Conservation (phyloP, 1,140 invertebrate species). For the Drosophila biarmipes region DNA sequence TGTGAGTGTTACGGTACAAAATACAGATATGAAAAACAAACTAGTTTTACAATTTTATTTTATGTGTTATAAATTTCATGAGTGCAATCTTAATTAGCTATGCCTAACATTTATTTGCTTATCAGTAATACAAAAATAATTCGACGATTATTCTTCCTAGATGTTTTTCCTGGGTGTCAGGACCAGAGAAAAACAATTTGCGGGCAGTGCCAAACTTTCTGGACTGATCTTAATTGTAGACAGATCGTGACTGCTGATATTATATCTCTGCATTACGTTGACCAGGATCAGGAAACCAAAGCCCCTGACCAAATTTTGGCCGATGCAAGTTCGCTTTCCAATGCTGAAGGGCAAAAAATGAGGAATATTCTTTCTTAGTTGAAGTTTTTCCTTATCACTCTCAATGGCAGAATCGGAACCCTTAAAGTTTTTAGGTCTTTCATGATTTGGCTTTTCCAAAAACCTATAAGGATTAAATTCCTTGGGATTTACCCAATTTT, state of each 20-base stretch:
- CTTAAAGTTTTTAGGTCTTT: not conserved
- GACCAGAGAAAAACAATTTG: constrained; percentile 86
- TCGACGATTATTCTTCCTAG: no score
- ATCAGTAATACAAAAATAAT: no score
- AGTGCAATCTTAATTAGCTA: not conserved
- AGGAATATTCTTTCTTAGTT: constrained; percentile 86
- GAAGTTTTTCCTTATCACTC: constrained; percentile 12
- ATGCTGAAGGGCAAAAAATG: constrained; percentile 95
- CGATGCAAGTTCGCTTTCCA: constrained; percentile 94
- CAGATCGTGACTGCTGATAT: constrained; percentile 86
- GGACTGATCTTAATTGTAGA: constrained; percentile 86
- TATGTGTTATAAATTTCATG: not conserved
- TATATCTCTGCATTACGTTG: constrained; percentile 90
- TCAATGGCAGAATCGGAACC: constrained; percentile 46
- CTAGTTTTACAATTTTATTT: constrained; percentile 15
- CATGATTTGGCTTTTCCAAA: constrained; percentile 27
- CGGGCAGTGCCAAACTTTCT: constrained; percentile 89
- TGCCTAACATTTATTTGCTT: no score
- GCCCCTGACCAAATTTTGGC: constrained; percentile 92
- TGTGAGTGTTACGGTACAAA: constrained; percentile 1
- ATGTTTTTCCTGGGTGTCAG: constrained; percentile 33
- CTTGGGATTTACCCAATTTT: constrained; percentile 90
- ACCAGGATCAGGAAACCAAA: constrained; percentile 90
- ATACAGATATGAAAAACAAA: constrained; percentile 17
- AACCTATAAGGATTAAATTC: constrained; percentile 91